These are phyloP conservation scores for Ormia ochracea DNA, from an alignment of 2,888 invertebrate genomes.

Conservation along the genomic window DNA sequence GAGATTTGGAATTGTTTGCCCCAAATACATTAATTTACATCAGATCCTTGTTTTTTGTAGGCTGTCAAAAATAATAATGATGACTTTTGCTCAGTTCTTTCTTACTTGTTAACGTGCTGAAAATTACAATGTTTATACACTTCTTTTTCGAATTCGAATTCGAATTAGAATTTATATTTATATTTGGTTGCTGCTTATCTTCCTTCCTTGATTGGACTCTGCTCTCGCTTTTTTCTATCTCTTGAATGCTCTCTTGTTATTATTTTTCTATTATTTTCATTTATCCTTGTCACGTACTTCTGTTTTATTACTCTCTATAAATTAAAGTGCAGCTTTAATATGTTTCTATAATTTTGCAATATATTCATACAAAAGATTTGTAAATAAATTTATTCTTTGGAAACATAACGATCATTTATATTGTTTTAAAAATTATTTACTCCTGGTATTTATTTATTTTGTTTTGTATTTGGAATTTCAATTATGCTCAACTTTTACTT, in stretches of 20 bases:
- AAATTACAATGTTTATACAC: constrained; percentile 36
- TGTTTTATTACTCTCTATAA: constrained; percentile 35
- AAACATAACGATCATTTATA: not conserved
- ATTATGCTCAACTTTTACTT: not conserved
- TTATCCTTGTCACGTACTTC: constrained; percentile 39
- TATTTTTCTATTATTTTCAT: not conserved
- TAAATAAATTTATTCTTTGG: not conserved
- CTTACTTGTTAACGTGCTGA: constrained; percentile 30
- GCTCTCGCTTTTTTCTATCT: constrained; percentile 46
- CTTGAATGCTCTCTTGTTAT: constrained; percentile 15
- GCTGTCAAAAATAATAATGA: constrained; percentile 39
- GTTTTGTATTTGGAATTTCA: not conserved
- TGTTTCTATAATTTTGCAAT: constrained; percentile 55
- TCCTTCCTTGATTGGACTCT: not conserved
- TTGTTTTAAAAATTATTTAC: not conserved
- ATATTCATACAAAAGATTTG: not conserved
- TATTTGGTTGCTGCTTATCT: constrained; percentile 3
- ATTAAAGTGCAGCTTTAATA: constrained; percentile 31
- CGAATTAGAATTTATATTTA: constrained; percentile 34
- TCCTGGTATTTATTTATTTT: not conserved
- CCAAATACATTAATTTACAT: constrained; percentile 5
- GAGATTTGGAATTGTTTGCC: constrained; percentile 4
- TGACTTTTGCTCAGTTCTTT: constrained; percentile 6
- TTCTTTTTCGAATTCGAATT: constrained; percentile 38
- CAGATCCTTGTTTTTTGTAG: not conserved